Conservation (phyloP, 2,888 invertebrate genomes). For the Hecatera dysodea region DNA sequence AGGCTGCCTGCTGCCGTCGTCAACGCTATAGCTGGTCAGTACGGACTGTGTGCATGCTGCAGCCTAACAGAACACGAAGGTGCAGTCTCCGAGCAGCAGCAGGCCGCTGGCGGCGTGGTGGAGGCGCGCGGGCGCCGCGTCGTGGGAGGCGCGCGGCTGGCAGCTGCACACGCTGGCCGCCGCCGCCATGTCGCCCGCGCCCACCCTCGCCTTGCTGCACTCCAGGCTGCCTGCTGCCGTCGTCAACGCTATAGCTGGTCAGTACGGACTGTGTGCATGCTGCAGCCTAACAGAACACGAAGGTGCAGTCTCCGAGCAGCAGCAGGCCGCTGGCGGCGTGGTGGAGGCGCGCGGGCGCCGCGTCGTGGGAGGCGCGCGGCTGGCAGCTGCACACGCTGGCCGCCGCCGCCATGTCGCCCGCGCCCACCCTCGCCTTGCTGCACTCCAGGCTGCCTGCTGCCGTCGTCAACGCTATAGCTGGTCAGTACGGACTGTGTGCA, state of each 20-base stretch:
- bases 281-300: conserved; percentile 94
- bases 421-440: conserved; percentile 94
- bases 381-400: conserved; percentile 94
- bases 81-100: conserved; percentile 69
- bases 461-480: conserved; percentile 86
- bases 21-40: conserved; percentile 76
- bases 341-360: conserved; percentile 19
- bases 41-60: too few relatives aligned
- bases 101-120: neutral
- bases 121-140: conserved; percentile 20
- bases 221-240: conserved; percentile 92
- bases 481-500: conserved; percentile 69
- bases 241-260: conserved; percentile 80
- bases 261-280: too few relatives aligned
- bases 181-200: conserved; percentile 95
- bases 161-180: conserved; percentile 95
- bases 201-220: conserved; percentile 94
- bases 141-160: conserved; percentile 87
- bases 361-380: conserved; percentile 83
- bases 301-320: conserved; percentile 79
- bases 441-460: conserved; percentile 92
- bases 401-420: conserved; percentile 95
- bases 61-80: conserved; percentile 94
- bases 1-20: conserved; percentile 91
- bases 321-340: conserved; percentile 2